Percentiles rank a stretch among this genome's conserved stretches.
Conservation (phyloP, 2,113 vertebrate genomes). For the Sylvietta virens region DNA sequence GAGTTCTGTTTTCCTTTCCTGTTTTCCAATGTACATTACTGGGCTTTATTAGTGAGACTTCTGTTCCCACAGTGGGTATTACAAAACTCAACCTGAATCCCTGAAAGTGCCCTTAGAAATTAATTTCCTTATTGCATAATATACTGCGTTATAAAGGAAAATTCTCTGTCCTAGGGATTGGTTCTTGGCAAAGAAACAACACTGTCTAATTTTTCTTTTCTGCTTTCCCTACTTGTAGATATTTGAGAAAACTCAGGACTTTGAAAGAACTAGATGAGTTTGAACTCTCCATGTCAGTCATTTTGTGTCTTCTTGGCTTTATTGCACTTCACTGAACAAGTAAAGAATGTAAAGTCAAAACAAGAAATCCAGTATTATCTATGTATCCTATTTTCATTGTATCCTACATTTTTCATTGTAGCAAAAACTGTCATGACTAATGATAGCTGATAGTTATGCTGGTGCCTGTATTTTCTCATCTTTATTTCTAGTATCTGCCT, state of each 20-base stretch:
- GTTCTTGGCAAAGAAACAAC: neutral
- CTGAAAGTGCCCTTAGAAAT: neutral
- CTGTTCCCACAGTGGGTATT: neutral
- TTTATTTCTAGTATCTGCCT: neutral
- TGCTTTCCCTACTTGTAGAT: neutral
- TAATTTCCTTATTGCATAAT: neutral
- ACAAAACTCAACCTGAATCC: neutral
- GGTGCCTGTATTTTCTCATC: neutral
- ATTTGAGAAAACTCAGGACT: neutral
- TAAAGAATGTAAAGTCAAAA: slow-evolving; percentile 13
- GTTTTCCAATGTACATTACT: neutral
- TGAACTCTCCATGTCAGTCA: neutral
- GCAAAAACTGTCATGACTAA: neutral
- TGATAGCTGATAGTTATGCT: neutral
- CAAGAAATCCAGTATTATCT: neutral
- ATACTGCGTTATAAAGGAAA: neutral
- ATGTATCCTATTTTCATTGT: neutral
- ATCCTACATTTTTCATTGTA: slow-evolving; percentile 11
- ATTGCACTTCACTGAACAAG: neutral
- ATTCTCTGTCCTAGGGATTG: neutral
- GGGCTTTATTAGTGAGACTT: neutral
- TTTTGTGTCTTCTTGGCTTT: neutral
- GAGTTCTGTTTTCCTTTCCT: neutral
- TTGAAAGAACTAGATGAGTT: neutral
- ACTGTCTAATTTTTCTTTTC: neutral